phyloP scores from a whole-genome alignment of 2,888 invertebrate genomes.

The Hirtodrosophila trivittata region DNA sequence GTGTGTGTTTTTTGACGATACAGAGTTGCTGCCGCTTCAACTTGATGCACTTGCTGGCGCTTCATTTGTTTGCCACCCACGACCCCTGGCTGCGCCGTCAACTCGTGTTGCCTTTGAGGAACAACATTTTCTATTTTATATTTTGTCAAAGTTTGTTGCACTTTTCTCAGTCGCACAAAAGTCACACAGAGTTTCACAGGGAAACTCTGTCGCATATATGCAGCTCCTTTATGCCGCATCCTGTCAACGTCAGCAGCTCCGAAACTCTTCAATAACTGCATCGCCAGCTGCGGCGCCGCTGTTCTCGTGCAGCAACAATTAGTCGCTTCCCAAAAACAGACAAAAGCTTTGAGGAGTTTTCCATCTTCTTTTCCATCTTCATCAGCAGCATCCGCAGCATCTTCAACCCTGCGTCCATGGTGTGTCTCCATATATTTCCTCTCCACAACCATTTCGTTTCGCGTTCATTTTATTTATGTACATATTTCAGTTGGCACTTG shows the following conservation, averaged over 20 bases:
- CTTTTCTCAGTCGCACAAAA: slow-evolving; percentile 56
- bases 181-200: slow-evolving; percentile 31
- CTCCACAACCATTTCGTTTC: slow-evolving; percentile 13
- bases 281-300: slow-evolving; percentile 12
- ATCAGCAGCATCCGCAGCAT: not conserved
- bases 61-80: slow-evolving; percentile 44
- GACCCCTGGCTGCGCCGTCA: not conserved
- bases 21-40: slow-evolving; percentile 39
- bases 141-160: slow-evolving; percentile 76
- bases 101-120: slow-evolving; percentile 28
- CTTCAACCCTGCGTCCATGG: slow-evolving; percentile 3
- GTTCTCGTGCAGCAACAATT: slow-evolving; percentile 58
- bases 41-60: slow-evolving; percentile 53
- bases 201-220: too few relatives aligned
- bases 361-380: slow-evolving; percentile 11
- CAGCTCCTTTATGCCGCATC: slow-evolving; percentile 33
- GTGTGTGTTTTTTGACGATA: slow-evolving; percentile 34
- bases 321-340: slow-evolving; percentile 39
- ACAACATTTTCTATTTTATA: slow-evolving; percentile 47
- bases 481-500: slow-evolving; percentile 77
- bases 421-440: not conserved
- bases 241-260: slow-evolving; percentile 20
- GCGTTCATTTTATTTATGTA: slow-evolving; percentile 67
- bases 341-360: slow-evolving; percentile 24
- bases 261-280: slow-evolving; percentile 11